phyloP scores from a whole-genome alignment of 1,140 invertebrate species.

The Cherax quadricarinatus region DNA sequence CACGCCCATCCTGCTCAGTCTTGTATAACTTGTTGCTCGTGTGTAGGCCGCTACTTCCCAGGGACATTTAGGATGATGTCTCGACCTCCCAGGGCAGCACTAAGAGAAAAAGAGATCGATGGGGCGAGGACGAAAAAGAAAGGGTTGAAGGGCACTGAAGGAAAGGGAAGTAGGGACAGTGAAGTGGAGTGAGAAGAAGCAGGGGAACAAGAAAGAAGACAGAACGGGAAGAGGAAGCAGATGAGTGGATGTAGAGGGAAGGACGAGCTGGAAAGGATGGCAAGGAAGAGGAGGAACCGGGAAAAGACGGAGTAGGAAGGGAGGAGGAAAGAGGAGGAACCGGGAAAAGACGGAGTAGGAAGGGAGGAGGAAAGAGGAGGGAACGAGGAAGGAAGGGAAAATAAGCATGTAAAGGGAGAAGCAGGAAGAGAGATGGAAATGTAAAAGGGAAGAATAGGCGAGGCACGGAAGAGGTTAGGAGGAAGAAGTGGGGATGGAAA shows the following conservation, averaged over 20 bases:
- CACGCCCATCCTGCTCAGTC: too few species aligned
- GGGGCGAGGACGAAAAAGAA: too few species aligned
- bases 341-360: background rate
- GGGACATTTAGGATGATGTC: too few species aligned
- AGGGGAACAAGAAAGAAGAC: background rate
- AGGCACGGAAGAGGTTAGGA: constrained; percentile 1
- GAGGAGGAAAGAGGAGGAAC: background rate
- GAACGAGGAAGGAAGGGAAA: too few species aligned
- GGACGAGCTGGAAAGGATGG: background rate
- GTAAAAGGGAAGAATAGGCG: background rate
- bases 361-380: constrained; percentile 1
- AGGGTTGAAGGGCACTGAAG: too few species aligned
- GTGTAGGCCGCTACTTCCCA: too few species aligned
- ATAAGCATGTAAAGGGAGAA: background rate
- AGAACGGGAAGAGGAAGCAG: background rate
- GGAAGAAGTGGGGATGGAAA: background rate
- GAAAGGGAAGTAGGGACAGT: background rate
- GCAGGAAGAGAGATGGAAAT: background rate
- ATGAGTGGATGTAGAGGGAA: background rate
- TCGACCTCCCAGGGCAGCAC: background rate
- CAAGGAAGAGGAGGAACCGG: background rate
- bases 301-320: background rate
- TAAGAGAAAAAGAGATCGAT: constrained; percentile 8
- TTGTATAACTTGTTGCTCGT: too few species aligned
- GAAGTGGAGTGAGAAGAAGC: background rate